Evolutionary conservation across 2,113 vertebrate species (phyloP), one percentile per base, ranked within the genome.

Genomic region (Amazona guildingii): DNA sequence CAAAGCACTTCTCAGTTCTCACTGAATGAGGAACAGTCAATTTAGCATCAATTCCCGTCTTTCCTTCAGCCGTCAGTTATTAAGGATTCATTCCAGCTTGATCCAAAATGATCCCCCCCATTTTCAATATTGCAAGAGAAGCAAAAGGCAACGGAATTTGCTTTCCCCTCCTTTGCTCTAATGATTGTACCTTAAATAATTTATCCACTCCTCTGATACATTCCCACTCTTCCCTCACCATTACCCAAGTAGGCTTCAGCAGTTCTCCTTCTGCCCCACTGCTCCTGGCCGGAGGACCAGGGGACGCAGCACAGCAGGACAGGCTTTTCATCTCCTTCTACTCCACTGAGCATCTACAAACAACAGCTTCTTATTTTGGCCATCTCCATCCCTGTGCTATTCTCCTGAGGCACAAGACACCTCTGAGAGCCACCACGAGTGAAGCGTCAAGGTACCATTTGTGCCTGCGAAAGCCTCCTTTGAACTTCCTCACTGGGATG

Each of bases 171-270:
- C 2, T 0, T 29, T 67, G 70, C 82, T 91, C n/a, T 95, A 93
- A 96, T 55, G 88, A 96, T 95, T 1, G 7, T 27, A 63, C 39
- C 85, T 94, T 96, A 74, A 95, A 96, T 94, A 96, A 96, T 94
- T 95, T 59, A 96, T 92, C 87, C 29, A 6, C 63, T 83, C 25
- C 59, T 61, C 52, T 62, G 41, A 87, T 3, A 20, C 9, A 3
- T 72, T 54, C 66, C 23, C 0, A 0, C 39, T 66, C 68, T 91
- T 80, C 76, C 9, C 87, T 94, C 68, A 46, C 62, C 73, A 55
- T 75, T 78, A 74, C 59, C 72, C 49, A 31, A 35, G 46, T 2
- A 11, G 6, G 27, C 44, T 83, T 86, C 69, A 92, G 79, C 90
- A 59, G 55, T 78, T 81, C 85, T 91, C 84, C 76, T 96, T 61